phyloP scores from a whole-genome alignment of 2,888 invertebrate genomes.

The Cheilosia impressa region DNA sequence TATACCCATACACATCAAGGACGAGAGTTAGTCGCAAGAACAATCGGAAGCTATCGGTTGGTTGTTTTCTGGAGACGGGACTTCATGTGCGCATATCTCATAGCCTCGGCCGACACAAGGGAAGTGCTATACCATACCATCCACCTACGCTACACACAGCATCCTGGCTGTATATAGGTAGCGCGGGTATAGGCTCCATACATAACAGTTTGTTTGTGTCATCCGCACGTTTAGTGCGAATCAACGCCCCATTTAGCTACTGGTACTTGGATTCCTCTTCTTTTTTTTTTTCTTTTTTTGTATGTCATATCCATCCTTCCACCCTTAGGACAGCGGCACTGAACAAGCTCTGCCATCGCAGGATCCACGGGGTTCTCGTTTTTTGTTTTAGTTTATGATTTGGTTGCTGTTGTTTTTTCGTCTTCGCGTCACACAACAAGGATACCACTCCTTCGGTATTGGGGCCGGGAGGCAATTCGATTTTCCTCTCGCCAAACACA shows the following conservation, averaged over 20 bases:
- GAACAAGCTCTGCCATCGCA: constrained; percentile 47
- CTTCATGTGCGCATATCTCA: constrained; percentile 74
- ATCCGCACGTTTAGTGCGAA: constrained; percentile 68
- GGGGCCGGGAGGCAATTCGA: constrained; percentile 30
- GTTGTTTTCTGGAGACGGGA: constrained; percentile 69
- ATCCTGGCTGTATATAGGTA: constrained; percentile 33
- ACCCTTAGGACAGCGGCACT: constrained; percentile 35
- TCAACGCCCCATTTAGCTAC: constrained; percentile 75
- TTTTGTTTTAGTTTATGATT: constrained; percentile 67
- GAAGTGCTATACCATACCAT: constrained; percentile 24
- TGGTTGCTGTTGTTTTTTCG: constrained; percentile 17
- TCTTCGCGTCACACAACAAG: constrained; percentile 44
- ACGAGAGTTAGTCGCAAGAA: constrained; percentile 62
- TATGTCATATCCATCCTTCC: constrained; percentile 36
- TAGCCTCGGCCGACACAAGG: constrained; percentile 29
- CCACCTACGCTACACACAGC: constrained; percentile 56
- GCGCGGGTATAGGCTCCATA: constrained; percentile 65
- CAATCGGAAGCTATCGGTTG: constrained; percentile 75
- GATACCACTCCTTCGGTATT: constrained; percentile 64
- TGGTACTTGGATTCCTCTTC: constrained; percentile 45
- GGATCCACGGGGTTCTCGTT: constrained; percentile 22
- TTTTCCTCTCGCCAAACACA: constrained; percentile 35
- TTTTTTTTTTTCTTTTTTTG: constrained; percentile 15
- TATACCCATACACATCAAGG: constrained; percentile 58
- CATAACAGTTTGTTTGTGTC: constrained; percentile 70